Evolutionary conservation across 1,140 invertebrate genomes (phyloP), one percentile per base, ranked within the genome.

Genomic region (Pinna nobilis): DNA sequence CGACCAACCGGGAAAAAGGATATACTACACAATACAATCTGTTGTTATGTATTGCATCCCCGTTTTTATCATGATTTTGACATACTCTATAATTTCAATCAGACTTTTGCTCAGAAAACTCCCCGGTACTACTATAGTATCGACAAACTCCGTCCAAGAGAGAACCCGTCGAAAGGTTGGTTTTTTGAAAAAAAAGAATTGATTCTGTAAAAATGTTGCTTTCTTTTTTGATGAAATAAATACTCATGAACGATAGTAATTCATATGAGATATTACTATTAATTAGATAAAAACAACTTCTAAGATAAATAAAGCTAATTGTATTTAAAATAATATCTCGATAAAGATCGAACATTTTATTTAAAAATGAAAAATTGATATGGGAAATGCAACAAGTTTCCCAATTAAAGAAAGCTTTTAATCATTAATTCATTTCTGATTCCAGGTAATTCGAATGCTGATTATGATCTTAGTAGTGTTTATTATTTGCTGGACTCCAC

Each of bases 401-500:
- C n/a, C n/a, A n/a, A n/a, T n/a, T n/a, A n/a, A n/a, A n/a, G n/a
- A n/a, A n/a, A n/a, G n/a, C n/a, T n/a, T n/a, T n/a, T n/a, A n/a
- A n/a, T n/a, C n/a, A n/a, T n/a, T n/a, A n/a, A n/a, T n/a, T 50
- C 1, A 39, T 44, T 63, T 15, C 60, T 68, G 39, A 51, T 70
- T 70, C 3, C 87, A 91, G 76, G 89, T 91, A 37, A 87, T 89
- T 39, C 86, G 89, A 81, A 89, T 90, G 77, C 78, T 89, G 47
- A 79, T 90, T 15, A 84, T 89, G 2, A 77, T 91, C 23, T 37
- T 90, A 23, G 83, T 86, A 0, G 74, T 70, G 0, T 91, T 91
- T 77, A 81, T 82, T 1, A 55, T 88, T 23, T 88, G 86, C 74
- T 88, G 87, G 87, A 80, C 86, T 23, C 87, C 87, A 1, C 81